Conservation (phyloP, 2,113 vertebrate genomes). For the Zeus faber region DNA sequence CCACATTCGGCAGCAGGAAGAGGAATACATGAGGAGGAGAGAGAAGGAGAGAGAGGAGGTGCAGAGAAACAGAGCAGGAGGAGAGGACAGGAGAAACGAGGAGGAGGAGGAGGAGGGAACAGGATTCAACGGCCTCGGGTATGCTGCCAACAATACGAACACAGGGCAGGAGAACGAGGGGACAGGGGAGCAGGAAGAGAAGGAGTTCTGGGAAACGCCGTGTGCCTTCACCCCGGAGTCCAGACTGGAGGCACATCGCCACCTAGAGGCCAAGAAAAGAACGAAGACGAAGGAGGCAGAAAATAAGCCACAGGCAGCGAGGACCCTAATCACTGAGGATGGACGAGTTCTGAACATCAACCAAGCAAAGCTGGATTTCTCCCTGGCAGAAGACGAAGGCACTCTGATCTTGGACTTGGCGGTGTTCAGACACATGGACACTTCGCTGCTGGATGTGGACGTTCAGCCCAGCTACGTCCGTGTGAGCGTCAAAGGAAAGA, state of each 20-base stretch:
- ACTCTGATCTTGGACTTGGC: neutral
- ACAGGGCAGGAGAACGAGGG: constrained; percentile 7
- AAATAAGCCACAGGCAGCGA: constrained; percentile 66
- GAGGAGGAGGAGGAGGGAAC: constrained; percentile 34
- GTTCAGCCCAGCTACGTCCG: constrained; percentile 84
- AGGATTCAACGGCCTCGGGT: neutral
- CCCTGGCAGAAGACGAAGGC: neutral
- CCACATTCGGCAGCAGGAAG: no score
- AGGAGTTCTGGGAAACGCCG: constrained; percentile 88
- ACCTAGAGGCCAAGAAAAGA: constrained; percentile 82
- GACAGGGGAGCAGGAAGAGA: constrained; percentile 40
- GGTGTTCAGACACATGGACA: constrained; percentile 84
- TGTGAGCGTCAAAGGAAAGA: constrained; percentile 89
- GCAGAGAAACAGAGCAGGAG: no score
- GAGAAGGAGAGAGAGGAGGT: no score
- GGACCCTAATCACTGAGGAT: constrained; percentile 78
- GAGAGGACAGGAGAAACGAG: constrained; percentile 47
- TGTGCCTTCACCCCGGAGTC: constrained; percentile 87
- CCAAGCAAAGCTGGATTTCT: constrained; percentile 70
- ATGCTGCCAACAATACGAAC: no score
- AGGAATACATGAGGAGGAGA: no score
- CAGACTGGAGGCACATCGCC: constrained; percentile 84
- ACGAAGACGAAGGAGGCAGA: constrained; percentile 72
- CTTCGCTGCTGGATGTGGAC: constrained; percentile 87
- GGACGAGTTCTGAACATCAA: constrained; percentile 88